These are phyloP conservation scores for Polietes domitor DNA, from an alignment of 2,888 invertebrate genomes.

Conservation along the genomic window DNA sequence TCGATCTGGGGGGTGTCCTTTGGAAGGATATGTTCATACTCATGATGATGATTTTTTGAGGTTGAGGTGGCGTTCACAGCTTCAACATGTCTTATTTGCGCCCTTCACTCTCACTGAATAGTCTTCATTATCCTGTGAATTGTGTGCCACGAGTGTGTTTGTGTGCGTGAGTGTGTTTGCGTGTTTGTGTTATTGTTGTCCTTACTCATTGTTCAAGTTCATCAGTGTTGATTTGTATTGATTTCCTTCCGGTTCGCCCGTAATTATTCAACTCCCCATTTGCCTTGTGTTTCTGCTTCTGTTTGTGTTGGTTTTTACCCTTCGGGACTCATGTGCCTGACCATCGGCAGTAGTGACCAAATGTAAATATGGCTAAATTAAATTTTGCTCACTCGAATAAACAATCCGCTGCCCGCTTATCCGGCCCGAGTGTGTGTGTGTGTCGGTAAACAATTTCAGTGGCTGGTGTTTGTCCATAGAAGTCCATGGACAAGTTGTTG, in stretches of 20 bases:
- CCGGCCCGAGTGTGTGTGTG: neutral
- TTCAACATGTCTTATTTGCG: conserved; percentile 1
- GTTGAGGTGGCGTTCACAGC: too few relatives aligned
- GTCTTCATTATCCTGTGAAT: conserved; percentile 2
- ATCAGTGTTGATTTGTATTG: conserved; percentile 65
- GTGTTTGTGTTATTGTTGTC: neutral
- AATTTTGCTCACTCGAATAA: conserved; percentile 56
- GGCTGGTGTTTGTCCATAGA: conserved; percentile 41
- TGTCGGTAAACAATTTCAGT: conserved; percentile 33
- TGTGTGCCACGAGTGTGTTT: neutral
- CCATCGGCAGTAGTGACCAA: conserved; percentile 62
- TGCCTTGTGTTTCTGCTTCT: neutral
- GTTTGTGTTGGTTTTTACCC: conserved; percentile 58
- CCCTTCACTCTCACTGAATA: neutral
- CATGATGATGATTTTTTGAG: neutral
- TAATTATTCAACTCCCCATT: conserved; percentile 50
- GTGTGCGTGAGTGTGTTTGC: neutral
- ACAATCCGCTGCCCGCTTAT: conserved; percentile 27
- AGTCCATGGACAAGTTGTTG: neutral
- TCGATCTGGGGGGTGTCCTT: too few relatives aligned
- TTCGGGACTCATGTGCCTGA: conserved; percentile 62
- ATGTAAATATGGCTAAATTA: conserved; percentile 61
- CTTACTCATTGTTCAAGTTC: conserved; percentile 51
- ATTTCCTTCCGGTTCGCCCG: conserved; percentile 60
- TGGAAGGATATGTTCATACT: too few relatives aligned